Percentiles rank a stretch among this genome's conserved stretches.
Evolutionary conservation across 2,888 invertebrate genomes (phyloP).

Genomic region (Noctuana brunneofusca): DNA sequence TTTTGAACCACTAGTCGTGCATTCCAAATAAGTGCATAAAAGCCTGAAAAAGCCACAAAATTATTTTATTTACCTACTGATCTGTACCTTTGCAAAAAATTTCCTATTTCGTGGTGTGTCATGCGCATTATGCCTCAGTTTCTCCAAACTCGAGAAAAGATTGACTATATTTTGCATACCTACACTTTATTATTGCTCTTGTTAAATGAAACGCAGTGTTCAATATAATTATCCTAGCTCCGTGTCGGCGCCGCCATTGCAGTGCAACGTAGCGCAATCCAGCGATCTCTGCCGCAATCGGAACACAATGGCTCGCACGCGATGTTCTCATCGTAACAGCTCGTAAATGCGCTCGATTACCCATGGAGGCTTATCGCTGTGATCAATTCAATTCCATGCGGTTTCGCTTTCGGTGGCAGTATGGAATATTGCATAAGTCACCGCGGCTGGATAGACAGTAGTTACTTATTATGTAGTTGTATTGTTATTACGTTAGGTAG

Average conservation of each 20-base stretch:
- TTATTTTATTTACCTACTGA: no score
- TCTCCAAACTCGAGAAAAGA: no score
- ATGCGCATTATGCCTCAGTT: no score
- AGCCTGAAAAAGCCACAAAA: no score
- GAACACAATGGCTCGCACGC: constrained; percentile 46
- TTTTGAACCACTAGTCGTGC: no score
- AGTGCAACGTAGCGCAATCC: constrained; percentile 1
- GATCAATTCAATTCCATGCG: constrained; percentile 28
- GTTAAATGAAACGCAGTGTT: background rate
- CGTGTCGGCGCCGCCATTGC: background rate
- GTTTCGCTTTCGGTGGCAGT: constrained; percentile 25
- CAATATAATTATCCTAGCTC: background rate
- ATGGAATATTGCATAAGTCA: background rate
- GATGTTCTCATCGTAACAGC: constrained; percentile 46
- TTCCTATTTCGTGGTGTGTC: no score
- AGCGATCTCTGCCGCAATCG: constrained; percentile 35
- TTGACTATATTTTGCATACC: no score
- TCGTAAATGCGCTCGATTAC: constrained; percentile 52
- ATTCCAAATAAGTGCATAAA: no score
- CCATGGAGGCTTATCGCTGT: constrained; percentile 33
- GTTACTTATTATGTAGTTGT: no score
- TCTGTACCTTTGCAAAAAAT: no score
- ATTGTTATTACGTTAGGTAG: no score
- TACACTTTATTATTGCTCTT: background rate
- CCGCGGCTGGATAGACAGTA: background rate